Conservation (phyloP, 1,140 invertebrate genomes). For the Temnothorax curvispinosus region DNA sequence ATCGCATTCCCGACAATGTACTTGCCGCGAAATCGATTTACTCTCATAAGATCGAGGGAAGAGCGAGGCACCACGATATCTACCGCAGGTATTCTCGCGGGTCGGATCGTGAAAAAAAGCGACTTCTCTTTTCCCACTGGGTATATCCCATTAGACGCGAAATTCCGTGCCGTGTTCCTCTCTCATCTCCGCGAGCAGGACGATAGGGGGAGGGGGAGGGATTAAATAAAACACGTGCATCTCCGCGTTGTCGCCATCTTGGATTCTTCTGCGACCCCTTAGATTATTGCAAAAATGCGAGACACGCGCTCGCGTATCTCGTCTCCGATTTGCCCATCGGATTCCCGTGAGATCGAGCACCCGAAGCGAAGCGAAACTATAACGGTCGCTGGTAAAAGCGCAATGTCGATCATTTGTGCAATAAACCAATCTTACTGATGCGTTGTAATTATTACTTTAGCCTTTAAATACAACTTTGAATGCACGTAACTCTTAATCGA, state of each 20-base stretch:
- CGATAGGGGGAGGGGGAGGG: conserved; percentile 9
- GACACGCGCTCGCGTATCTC: conserved; percentile 79
- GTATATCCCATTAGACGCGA: conserved; percentile 85
- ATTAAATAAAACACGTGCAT: conserved; percentile 80
- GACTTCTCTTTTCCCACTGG: conserved; percentile 74
- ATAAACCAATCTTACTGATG: background rate
- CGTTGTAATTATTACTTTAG: background rate
- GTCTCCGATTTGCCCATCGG: conserved; percentile 61
- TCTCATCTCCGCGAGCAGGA: conserved; percentile 74
- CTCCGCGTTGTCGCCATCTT: conserved; percentile 80
- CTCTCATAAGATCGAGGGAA: conserved; percentile 57
- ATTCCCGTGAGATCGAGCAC: conserved; percentile 61
- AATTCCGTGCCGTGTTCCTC: conserved; percentile 83
- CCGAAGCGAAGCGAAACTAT: conserved; percentile 20
- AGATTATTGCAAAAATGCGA: conserved; percentile 85
- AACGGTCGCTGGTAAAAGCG: conserved; percentile 25
- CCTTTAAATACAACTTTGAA: background rate
- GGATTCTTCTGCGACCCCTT: conserved; percentile 83
- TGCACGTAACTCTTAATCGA: background rate
- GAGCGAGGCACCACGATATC: conserved; percentile 62
- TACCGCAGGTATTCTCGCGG: conserved; percentile 68
- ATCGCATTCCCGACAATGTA: conserved; percentile 51
- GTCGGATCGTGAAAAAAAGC: conserved; percentile 57
- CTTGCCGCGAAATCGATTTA: conserved; percentile 49
- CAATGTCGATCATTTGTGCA: background rate